These are phyloP conservation scores for Hippocampus guttulatus DNA, from an alignment of 2,113 vertebrate genomes.

Conservation along the genomic window DNA sequence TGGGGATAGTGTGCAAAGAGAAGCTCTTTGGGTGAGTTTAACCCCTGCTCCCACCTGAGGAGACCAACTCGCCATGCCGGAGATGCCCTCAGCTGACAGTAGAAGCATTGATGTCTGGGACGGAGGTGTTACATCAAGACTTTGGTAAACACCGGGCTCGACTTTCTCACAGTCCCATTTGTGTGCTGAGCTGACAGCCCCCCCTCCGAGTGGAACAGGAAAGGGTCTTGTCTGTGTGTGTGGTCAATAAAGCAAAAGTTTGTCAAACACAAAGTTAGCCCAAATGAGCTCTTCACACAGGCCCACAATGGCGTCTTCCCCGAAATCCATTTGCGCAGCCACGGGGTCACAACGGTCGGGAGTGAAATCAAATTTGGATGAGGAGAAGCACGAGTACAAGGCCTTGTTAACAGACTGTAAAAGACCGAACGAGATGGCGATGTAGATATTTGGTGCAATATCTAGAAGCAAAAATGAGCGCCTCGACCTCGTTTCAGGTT, in stretches of 20 bases:
- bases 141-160: conserved; percentile 65
- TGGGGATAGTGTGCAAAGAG: neutral
- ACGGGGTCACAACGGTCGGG: conserved; percentile 9
- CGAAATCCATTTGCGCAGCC: conserved; percentile 38
- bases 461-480: neutral
- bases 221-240: conserved; percentile 68
- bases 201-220: conserved; percentile 56
- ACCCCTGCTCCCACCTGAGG: conserved; percentile 27
- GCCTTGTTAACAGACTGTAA: neutral
- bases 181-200: conserved; percentile 65
- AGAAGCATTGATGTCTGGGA: conserved; percentile 68
- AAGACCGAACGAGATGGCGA: neutral
- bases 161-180: conserved; percentile 69
- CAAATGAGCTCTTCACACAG: conserved; percentile 57
- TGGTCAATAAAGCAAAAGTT: conserved; percentile 74
- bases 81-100: conserved; percentile 58
- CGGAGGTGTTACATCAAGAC: conserved; percentile 69
- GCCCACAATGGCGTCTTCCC: conserved; percentile 36
- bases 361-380: conserved; percentile 17
- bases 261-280: conserved; percentile 71
- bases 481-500: neutral
- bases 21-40: conserved; percentile 10
- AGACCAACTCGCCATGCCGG: conserved; percentile 40
- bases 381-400: neutral
- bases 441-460: neutral